These are phyloP conservation scores for Halcyon malimbica DNA, from an alignment of 2,113 vertebrate genomes.

Conservation along the genomic window DNA sequence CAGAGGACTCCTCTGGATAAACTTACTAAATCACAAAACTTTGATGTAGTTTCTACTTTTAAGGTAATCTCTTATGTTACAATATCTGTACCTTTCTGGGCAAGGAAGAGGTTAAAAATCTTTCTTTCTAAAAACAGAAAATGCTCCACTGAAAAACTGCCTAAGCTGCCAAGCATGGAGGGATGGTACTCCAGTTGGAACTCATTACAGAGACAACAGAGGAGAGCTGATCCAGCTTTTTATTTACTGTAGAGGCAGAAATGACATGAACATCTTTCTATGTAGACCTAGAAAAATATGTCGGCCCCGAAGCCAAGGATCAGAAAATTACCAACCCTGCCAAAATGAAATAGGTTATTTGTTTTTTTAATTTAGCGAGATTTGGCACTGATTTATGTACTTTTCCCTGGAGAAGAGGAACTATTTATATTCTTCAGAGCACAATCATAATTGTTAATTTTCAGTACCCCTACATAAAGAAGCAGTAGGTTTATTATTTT, in stretches of 20 bases:
- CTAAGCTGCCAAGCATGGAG: constrained; percentile 43
- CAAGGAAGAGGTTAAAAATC: constrained; percentile 45
- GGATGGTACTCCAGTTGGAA: constrained; percentile 51
- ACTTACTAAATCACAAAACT: background rate
- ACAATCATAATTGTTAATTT: constrained; percentile 35
- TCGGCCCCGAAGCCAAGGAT: constrained; percentile 51
- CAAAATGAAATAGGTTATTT: constrained; percentile 59
- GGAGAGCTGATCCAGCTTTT: constrained; percentile 57
- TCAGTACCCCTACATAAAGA: background rate
- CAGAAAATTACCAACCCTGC: constrained; percentile 38
- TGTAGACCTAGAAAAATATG: constrained; percentile 52
- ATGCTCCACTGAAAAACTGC: constrained; percentile 15
- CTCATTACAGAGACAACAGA: constrained; percentile 38
- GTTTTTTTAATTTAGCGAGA: constrained; percentile 45
- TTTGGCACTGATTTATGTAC: constrained; percentile 20
- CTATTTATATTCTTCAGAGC: constrained; percentile 36
- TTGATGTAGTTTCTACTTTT: background rate
- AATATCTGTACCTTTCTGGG: background rate
- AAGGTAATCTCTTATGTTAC: background rate
- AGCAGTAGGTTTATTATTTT: background rate
- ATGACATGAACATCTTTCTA: constrained; percentile 54
- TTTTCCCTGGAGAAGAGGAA: constrained; percentile 17
- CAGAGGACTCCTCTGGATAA: background rate
- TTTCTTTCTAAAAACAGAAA: background rate
- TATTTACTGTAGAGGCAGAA: constrained; percentile 56